Conservation (phyloP, 2,888 invertebrate species). For the Thymelicus sylvestris region DNA sequence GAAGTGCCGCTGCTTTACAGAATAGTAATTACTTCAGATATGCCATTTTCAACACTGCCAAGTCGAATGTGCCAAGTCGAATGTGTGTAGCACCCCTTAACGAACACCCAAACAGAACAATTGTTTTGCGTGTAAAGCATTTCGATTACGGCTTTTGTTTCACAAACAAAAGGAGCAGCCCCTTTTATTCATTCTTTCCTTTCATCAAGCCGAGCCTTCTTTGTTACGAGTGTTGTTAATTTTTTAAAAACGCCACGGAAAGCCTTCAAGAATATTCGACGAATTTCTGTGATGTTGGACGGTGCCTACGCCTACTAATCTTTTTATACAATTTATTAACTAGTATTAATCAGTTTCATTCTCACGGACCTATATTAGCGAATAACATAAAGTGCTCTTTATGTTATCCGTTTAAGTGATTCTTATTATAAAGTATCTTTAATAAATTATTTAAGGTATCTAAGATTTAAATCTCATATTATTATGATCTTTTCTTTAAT, state of each 20-base stretch:
- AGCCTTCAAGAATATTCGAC: not conserved
- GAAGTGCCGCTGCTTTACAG: too few species aligned
- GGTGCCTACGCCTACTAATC: not conserved
- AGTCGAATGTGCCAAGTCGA: too few species aligned
- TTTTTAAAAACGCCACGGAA: slow-evolving; percentile 13
- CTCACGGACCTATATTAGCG: not conserved
- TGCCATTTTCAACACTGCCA: too few species aligned
- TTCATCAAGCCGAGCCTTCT: slow-evolving; percentile 14
- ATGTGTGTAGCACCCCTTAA: not conserved
- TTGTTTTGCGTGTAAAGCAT: slow-evolving; percentile 23
- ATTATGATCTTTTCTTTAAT: too few species aligned
- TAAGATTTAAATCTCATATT: too few species aligned
- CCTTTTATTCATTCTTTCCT: slow-evolving; percentile 24
- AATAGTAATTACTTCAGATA: too few species aligned
- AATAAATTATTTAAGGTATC: too few species aligned
- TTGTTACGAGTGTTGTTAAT: slow-evolving; percentile 24
- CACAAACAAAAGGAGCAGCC: slow-evolving; percentile 23
- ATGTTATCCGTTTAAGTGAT: too few species aligned
- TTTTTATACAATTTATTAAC: slow-evolving; percentile 1
- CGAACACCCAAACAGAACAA: slow-evolving; percentile 10
- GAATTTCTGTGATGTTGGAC: not conserved
- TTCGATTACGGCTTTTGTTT: slow-evolving; percentile 32
- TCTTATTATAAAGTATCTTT: too few species aligned
- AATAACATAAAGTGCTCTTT: too few species aligned
- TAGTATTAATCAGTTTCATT: not conserved